phyloP scores from a whole-genome alignment of 1,140 invertebrate species.

The Drosophila quadrilineata region DNA sequence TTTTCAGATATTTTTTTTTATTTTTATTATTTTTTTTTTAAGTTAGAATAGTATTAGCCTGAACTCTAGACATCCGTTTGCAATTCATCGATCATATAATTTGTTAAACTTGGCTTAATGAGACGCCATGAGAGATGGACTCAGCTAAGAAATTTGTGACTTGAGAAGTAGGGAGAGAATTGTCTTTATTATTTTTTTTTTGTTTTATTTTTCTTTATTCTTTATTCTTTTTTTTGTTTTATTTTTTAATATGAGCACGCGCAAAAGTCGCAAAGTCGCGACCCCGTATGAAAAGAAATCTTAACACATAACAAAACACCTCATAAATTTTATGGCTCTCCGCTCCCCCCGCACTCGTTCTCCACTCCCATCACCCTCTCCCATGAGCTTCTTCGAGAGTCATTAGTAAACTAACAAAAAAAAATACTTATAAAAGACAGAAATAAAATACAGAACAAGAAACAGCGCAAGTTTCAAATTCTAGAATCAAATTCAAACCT shows the following conservation, averaged over 20 bases:
- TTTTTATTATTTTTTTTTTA: too few species aligned
- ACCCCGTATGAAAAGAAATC: constrained; percentile 19
- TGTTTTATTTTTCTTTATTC: too few species aligned
- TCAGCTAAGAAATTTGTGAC: too few species aligned
- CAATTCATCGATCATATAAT: constrained; percentile 69
- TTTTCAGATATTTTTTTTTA: too few species aligned
- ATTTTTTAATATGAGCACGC: constrained; percentile 40
- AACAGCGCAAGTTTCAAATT: constrained; percentile 20
- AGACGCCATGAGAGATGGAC: constrained; percentile 36
- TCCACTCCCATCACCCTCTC: too few species aligned
- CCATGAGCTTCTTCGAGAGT: constrained; percentile 20
- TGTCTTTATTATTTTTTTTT: too few species aligned
- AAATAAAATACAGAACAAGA: constrained; percentile 13
- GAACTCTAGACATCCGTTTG: constrained; percentile 28
- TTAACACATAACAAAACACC: constrained; percentile 75
- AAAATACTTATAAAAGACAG: too few species aligned
- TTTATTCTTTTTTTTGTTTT: too few species aligned
- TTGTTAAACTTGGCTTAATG: constrained; percentile 62
- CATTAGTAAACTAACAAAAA: constrained; percentile 50
- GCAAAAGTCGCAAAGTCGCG: constrained; percentile 19
- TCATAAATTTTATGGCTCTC: constrained; percentile 76
- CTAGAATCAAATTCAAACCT: constrained; percentile 26
- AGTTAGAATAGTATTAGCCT: constrained; percentile 12
- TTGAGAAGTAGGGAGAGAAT: too few species aligned
- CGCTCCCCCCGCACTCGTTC: too few species aligned